A percentile compares a stretch with the other conserved stretches of the same genome.
Conservation (phyloP, 2,797 vertebrate genomes). For the Intellagama lesueurii region DNA sequence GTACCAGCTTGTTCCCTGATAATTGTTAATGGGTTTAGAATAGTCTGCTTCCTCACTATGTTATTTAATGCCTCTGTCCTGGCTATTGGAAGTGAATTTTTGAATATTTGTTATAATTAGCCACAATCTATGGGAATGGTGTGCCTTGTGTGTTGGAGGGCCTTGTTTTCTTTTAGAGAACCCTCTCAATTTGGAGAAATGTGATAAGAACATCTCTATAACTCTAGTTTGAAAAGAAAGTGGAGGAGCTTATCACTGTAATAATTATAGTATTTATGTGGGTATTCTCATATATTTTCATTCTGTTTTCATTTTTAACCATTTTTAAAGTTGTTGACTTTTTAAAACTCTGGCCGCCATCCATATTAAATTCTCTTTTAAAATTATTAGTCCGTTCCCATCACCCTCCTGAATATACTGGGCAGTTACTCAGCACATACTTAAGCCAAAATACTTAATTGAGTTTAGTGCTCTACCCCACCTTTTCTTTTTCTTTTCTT, state of each 20-base stretch:
- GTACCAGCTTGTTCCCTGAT: background rate
- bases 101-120: background rate
- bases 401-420: background rate
- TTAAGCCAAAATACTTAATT: background rate
- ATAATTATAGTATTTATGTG: no score
- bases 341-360: background rate
- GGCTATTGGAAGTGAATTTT: background rate
- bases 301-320: background rate
- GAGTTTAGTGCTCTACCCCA: background rate
- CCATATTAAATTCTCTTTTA: background rate
- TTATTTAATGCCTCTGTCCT: background rate
- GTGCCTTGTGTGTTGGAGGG: background rate
- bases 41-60: background rate
- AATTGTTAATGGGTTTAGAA: background rate
- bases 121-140: background rate
- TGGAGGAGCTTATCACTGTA: no score
- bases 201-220: no score
- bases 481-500: background rate
- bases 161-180: background rate
- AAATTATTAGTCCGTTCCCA: no score
- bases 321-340: background rate
- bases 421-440: background rate
- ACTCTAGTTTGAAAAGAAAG: no score
- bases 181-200: background rate
- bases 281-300: no score